A percentile compares a stretch with the other conserved stretches of the same genome.
phyloP scores from a whole-genome alignment of 2,113 vertebrate genomes.

The Aptenodytes forsteri region DNA sequence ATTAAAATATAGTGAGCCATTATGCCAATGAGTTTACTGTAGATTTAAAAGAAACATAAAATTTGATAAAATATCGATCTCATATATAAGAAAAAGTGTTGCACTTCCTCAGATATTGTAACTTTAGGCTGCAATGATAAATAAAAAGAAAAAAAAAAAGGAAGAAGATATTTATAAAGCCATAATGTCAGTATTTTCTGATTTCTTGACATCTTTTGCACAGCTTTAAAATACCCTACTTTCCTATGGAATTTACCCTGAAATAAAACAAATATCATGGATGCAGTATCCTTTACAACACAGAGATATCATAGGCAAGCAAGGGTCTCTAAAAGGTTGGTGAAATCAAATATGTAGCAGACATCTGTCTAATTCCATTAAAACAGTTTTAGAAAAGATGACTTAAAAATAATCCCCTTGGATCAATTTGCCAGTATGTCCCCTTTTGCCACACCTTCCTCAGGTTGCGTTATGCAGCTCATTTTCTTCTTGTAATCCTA shows the following conservation, averaged over 20 bases:
- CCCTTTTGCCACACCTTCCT: not conserved
- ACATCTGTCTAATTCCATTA: constrained; percentile 1
- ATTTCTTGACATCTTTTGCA: not conserved
- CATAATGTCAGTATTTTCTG: not conserved
- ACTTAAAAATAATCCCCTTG: constrained; percentile 4
- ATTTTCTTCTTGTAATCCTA: not conserved
- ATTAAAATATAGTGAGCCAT: not conserved
- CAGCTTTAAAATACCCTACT: not conserved
- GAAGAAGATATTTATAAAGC: not conserved
- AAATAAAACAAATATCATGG: constrained; percentile 45
- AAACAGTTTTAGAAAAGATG: constrained; percentile 2
- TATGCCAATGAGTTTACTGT: not conserved
- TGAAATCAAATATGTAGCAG: constrained; percentile 29
- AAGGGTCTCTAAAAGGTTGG: not conserved
- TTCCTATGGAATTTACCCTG: constrained; percentile 36
- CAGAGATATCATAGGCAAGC: not conserved
- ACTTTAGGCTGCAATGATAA: not conserved
- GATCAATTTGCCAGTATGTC: not conserved
- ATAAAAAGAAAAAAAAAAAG: not conserved
- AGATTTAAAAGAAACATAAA: not conserved
- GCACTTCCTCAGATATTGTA: not conserved
- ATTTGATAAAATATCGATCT: not conserved
- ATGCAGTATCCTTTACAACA: not conserved
- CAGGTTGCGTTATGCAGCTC: not conserved
- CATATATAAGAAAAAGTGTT: not conserved